phyloP scores from a whole-genome alignment of 2,113 vertebrate genomes.

The Sceloporus tristichus region DNA sequence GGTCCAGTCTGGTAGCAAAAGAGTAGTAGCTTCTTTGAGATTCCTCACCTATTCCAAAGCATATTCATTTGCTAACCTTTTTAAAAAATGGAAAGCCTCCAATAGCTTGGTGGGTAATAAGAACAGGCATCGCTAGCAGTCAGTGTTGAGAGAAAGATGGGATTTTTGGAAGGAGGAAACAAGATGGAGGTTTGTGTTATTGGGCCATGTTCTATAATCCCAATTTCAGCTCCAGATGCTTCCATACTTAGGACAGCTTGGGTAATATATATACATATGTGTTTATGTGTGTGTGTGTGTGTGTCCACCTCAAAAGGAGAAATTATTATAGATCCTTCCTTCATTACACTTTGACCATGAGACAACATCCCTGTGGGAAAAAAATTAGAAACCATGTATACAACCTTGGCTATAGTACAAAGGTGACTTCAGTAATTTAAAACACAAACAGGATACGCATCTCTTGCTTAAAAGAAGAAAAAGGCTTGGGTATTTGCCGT shows the following conservation, averaged over 20 bases:
- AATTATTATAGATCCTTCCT: neutral
- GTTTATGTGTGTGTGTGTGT: too few relatives aligned
- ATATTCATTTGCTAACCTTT: neutral
- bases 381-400: neutral
- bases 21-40: neutral
- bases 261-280: neutral
- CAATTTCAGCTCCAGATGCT: neutral
- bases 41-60: neutral
- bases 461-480: neutral
- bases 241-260: neutral
- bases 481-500: conserved; percentile 23
- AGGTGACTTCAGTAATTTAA: conserved; percentile 19
- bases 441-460: conserved; percentile 10
- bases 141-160: neutral
- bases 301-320: neutral
- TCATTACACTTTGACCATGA: neutral
- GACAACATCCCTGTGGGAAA: neutral
- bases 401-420: neutral
- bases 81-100: neutral
- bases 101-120: neutral
- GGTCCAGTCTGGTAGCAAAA: neutral
- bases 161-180: neutral
- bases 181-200: neutral
- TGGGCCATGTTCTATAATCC: neutral
- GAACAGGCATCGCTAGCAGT: neutral